These are phyloP conservation scores for Pseudomyrmex cubaensis DNA, from an alignment of 1,140 invertebrate genomes.

Conservation along the genomic window DNA sequence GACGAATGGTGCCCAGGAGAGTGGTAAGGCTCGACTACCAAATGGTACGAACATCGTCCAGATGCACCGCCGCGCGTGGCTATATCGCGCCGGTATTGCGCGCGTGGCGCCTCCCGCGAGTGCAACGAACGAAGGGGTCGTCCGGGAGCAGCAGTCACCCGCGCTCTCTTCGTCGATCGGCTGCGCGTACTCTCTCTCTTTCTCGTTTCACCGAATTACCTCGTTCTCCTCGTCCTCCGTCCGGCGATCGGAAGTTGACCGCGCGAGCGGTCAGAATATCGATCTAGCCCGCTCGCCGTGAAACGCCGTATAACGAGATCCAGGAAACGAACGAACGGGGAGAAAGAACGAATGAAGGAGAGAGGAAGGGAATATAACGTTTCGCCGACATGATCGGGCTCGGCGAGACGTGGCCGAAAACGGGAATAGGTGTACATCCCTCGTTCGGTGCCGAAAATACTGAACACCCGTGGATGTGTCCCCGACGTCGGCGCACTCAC, in stretches of 20 bases:
- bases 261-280: conserved; percentile 53
- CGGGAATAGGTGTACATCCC: neutral
- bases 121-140: conserved; percentile 45
- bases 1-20: conserved; percentile 78
- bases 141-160: neutral
- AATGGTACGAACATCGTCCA: conserved; percentile 71
- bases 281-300: conserved; percentile 14
- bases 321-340: conserved; percentile 3
- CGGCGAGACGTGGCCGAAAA: neutral
- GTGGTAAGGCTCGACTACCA: conserved; percentile 71
- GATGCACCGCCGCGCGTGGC: conserved; percentile 49
- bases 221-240: conserved; percentile 59
- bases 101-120: conserved; percentile 51
- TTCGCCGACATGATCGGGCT: conserved; percentile 46
- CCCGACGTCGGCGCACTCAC: conserved; percentile 10
- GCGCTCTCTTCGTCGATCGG: conserved; percentile 4
- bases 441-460: conserved; percentile 38
- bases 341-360: neutral
- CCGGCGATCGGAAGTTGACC: conserved; percentile 48
- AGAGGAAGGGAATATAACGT: conserved; percentile 17
- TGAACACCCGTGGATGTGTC: conserved; percentile 15
- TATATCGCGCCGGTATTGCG: conserved; percentile 5
- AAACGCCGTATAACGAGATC: conserved; percentile 36
- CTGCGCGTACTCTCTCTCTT: neutral
- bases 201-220: conserved; percentile 60